Evolutionary conservation across 2,113 vertebrate species (phyloP), one percentile per base, ranked within the genome.

Genomic region (Solea solea): DNA sequence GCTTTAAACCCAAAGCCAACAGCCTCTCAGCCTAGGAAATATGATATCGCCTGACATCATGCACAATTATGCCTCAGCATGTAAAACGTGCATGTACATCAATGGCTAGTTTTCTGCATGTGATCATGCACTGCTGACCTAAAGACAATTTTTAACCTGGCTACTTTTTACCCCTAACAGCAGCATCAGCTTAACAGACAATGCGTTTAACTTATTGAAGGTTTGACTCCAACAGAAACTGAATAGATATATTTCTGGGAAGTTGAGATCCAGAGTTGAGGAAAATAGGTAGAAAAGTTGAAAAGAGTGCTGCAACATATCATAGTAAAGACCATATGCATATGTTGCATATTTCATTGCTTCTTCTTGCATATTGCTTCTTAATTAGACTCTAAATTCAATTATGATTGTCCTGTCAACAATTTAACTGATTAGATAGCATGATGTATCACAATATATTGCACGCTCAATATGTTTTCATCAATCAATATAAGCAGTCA

Each of bases 31-130:
- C 64, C 42, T 12, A 15, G 49, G 86, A 84, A 69, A 91, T 41
- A 46, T 2, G 80, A 91, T 87, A 82, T 40, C 42, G 72, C 27
- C 57, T 89, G 79, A 88, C 85, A 74, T 87, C 80, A 82, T 80
- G 27, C 64, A 80, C 78, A 60, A 78, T 15, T 71, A 54, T 68
- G 50, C 53, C 21, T 34, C 15, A 28, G 41, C 6, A 39, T 60
- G 21, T 13, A 11, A 10, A 48, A 28, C 39, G 9, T 27, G 4
- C 14, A 40, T 44, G 21, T 25, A 34, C 51, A 69, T 49, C 51
- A 44, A 58, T 21, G 39, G 8, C 46, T 34, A 28, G 3, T 54
- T 78, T 51, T 13, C n/a, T 45, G 14, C 54, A 14, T 15, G 9
- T 25, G 9, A 72, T 42, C 25, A 9, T 42, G 3, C 42, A n/a